Percentiles rank a stretch among this genome's conserved stretches.
Evolutionary conservation across 2,797 vertebrate genomes (phyloP).

Genomic region (Thamnophis elegans): DNA sequence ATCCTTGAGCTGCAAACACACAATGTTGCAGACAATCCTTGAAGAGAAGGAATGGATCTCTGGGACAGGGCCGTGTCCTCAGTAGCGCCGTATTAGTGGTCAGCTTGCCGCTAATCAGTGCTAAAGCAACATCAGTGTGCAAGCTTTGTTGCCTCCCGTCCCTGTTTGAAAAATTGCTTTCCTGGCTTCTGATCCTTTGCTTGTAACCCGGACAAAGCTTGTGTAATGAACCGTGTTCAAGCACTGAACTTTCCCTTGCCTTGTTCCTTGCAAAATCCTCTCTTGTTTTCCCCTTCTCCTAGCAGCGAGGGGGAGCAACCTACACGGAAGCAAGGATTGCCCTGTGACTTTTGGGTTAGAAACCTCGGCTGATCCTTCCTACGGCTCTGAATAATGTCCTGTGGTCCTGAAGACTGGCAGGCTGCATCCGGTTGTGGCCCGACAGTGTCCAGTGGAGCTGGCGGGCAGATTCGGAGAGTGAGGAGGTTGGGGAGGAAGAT

Average conservation of each 20-base stretch:
- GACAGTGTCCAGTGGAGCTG: no score
- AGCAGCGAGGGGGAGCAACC: neutral
- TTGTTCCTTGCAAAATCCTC: neutral
- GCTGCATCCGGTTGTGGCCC: no score
- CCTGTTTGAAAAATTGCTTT: neutral
- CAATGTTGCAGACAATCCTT: neutral
- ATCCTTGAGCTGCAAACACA: neutral
- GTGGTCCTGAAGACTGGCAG: neutral
- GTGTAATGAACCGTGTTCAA: neutral
- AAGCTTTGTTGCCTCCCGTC: neutral
- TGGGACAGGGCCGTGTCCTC: neutral
- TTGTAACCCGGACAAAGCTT: neutral
- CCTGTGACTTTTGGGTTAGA: no score
- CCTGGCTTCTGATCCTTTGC: neutral
- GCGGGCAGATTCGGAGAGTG: no score
- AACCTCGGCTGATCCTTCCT: neutral
- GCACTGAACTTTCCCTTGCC: neutral
- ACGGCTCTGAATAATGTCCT: no score
- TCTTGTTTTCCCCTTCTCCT: neutral
- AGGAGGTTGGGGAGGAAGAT: no score
- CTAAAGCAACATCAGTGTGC: neutral
- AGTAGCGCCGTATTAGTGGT: neutral
- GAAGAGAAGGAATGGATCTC: neutral
- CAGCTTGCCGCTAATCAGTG: neutral
- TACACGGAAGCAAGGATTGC: no score